Base-by-base conservation (phyloP, 1,140 invertebrate species). In the Acyrthosiphon pisum region DNA sequence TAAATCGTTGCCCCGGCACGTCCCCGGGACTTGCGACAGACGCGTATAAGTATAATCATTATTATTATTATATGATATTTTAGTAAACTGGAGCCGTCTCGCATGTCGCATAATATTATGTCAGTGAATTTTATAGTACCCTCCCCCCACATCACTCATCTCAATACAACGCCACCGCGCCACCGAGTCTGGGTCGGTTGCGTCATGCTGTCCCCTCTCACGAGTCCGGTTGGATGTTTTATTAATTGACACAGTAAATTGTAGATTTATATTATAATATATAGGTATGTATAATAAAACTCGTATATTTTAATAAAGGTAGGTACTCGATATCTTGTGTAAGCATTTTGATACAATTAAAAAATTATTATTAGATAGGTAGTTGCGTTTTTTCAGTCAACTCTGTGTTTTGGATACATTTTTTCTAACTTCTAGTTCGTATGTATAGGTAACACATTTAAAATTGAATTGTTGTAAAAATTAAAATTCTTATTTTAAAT, bases 1-100 rank as follows among this genome's bases (percentile, higher is more conserved):
- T 68, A n/a, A 68, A 68, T 68, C 60, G 60, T 68, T 68, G 60
- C 60, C 60, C 60, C 60, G 60, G 60, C 60, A 68, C 60, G 60
- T 68, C 30, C 11, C 30, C 11, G 60, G 11, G 30, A 68, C 60
- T 68, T 68, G 30, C 30, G 60, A 68, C 60, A 68, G 60, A 68
- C 60, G n/a, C 60, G 60, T 68, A n/a, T 68, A 68, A 68, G 60
- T 68, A 68, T 68, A 14, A 68, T 60, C 56, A 60, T 68, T 68
- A 60, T 60, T 68, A 60, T 60, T 60, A 60, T 60, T 60, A 68
- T 68, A 30, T n/a, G 60, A 68, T 68, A 68, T 68, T 68, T 68
- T 68, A 68, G 60, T 68, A 68, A n/a, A 68, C 60, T 68, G 30
- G 30, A 68, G 60, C 30, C 60, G 30, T n/a, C 11, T 26, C 60